phyloP scores from a whole-genome alignment of 2,888 invertebrate genomes.

The Ophraella communa region DNA sequence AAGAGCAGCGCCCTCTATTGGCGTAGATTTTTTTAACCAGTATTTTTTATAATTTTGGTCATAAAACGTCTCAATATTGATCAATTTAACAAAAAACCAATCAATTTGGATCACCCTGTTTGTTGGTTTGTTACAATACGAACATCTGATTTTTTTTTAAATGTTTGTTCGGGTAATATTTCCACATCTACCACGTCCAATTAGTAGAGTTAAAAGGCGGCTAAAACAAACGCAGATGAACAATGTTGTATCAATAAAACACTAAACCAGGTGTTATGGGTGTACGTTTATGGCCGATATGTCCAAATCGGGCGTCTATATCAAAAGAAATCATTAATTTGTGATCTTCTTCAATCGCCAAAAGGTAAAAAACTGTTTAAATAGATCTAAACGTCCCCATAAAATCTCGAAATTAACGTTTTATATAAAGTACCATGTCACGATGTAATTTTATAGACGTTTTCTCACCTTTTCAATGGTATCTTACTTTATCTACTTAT shows the following conservation, averaged over 20 bases:
- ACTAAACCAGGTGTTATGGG: constrained; percentile 26
- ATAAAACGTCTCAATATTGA: too few relatives aligned
- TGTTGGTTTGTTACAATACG: not conserved
- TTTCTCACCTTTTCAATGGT: constrained; percentile 16
- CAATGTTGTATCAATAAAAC: constrained; percentile 24
- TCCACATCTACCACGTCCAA: constrained; percentile 27
- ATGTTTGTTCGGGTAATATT: constrained; percentile 22
- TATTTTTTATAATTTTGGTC: too few relatives aligned
- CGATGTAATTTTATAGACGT: constrained; percentile 15
- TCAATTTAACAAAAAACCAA: too few relatives aligned
- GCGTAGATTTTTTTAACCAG: too few relatives aligned
- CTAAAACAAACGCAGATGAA: constrained; percentile 29
- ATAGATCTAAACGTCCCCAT: constrained; percentile 18
- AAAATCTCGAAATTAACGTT: constrained; percentile 21
- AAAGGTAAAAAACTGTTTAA: constrained; percentile 22
- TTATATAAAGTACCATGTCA: constrained; percentile 13
- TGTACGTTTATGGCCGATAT: constrained; percentile 22
- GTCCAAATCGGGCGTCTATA: constrained; percentile 23
- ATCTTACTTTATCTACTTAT: not conserved
- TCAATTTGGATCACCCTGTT: too few relatives aligned
- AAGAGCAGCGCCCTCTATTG: too few relatives aligned
- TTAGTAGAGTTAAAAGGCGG: constrained; percentile 30
- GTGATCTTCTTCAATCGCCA: constrained; percentile 24
- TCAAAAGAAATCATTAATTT: constrained; percentile 29
- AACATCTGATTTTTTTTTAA: constrained; percentile 10